Conservation (phyloP, 1,140 invertebrate species). For the Nymphalis io region DNA sequence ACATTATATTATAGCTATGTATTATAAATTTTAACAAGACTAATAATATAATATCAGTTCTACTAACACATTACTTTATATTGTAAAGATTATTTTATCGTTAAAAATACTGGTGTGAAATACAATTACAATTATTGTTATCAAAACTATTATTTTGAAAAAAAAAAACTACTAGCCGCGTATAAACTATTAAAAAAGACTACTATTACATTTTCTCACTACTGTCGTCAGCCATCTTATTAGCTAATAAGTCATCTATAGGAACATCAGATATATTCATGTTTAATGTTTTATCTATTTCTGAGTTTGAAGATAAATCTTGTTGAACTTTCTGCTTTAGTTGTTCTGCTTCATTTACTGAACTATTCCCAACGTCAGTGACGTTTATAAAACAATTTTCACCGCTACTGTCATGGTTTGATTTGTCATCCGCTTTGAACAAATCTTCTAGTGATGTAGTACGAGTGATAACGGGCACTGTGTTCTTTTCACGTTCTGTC, state of each 20-base stretch:
- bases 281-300: slow-evolving; percentile 12
- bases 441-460: slow-evolving; percentile 21
- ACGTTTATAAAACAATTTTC: slow-evolving; percentile 36
- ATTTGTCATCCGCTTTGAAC: slow-evolving; percentile 30
- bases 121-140: not conserved
- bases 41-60: not conserved
- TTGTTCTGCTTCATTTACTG: slow-evolving; percentile 30
- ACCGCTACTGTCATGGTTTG: slow-evolving; percentile 33
- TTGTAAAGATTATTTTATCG: not conserved
- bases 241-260: slow-evolving; percentile 16
- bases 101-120: not conserved
- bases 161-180: not conserved
- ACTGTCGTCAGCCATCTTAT: slow-evolving; percentile 10
- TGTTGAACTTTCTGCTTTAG: slow-evolving; percentile 33
- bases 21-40: not conserved
- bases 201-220: slow-evolving; percentile 17
- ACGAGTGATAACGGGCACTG: slow-evolving; percentile 20
- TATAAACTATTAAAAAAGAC: slow-evolving; percentile 21
- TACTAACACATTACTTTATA: not conserved
- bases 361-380: slow-evolving; percentile 30
- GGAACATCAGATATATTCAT: slow-evolving; percentile 20
- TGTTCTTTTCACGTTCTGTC: slow-evolving; percentile 6
- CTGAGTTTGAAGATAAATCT: slow-evolving; percentile 10
- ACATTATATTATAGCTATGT: not conserved
- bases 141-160: not conserved